A percentile compares a stretch with the other conserved stretches of the same genome.
phyloP scores from a whole-genome alignment of 2,797 vertebrate species.

The Nasua narica region DNA sequence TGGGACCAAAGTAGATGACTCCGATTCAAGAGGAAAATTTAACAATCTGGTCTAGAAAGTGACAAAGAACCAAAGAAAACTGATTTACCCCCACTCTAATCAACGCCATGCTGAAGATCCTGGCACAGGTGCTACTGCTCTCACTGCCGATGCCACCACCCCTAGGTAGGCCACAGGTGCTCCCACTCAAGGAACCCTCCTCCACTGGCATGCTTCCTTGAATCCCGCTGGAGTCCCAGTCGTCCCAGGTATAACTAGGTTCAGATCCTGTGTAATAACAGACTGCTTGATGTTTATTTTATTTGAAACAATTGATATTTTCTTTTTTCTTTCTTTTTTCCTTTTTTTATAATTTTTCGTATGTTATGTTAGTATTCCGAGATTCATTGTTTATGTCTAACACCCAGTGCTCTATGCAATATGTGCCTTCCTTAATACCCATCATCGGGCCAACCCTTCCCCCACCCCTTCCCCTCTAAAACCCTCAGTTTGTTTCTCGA shows the following conservation, averaged over 20 bases:
- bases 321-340: not conserved
- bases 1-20: not conserved
- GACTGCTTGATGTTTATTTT: not conserved
- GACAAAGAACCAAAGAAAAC: not conserved
- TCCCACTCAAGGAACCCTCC: too few relatives aligned
- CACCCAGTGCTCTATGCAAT: too few relatives aligned
- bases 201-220: rapidly evolving
- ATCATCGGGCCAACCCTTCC: too few relatives aligned
- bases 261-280: not conserved
- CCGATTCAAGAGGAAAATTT: not conserved
- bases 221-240: too few relatives aligned
- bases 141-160: rapidly evolving
- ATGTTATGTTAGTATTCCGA: too few relatives aligned
- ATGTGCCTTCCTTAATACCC: too few relatives aligned
- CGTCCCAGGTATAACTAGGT: rapidly evolving
- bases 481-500: too few relatives aligned
- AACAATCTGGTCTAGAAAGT: not conserved
- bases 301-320: not conserved
- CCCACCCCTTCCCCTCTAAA: too few relatives aligned
- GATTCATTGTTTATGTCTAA: too few relatives aligned
- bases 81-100: not conserved
- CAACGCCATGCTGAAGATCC: not conserved
- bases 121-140: not conserved
- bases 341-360: too few relatives aligned
- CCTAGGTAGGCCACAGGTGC: too few relatives aligned